These are phyloP conservation scores for Spinus pinus DNA, from an alignment of 2,797 vertebrate genomes.

Conservation along the genomic window DNA sequence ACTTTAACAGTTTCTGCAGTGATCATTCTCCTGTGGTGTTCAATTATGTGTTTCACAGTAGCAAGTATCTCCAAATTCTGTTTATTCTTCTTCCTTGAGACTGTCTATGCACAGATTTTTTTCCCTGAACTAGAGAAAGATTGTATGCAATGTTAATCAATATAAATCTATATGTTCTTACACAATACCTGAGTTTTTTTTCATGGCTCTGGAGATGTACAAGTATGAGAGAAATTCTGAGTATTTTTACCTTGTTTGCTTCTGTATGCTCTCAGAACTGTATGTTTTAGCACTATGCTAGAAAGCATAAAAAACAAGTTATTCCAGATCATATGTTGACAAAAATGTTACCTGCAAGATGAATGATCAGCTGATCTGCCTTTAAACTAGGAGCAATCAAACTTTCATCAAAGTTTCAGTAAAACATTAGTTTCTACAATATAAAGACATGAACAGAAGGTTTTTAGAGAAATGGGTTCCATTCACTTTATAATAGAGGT, in stretches of 20 bases:
- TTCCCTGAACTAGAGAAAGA: not conserved
- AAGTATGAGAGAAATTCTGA: not conserved
- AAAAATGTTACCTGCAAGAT: not conserved
- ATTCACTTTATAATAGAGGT: not conserved
- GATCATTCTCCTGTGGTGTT: not conserved
- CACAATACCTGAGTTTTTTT: not conserved
- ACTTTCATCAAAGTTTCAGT: not conserved
- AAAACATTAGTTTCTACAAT: not conserved
- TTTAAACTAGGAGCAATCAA: not conserved
- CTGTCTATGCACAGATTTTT: not conserved
- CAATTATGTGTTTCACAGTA: constrained; percentile 21
- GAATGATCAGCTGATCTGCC: not conserved
- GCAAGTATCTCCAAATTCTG: not conserved
- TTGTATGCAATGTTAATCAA: not conserved
- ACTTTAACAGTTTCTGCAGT: not conserved
- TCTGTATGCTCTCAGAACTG: not conserved
- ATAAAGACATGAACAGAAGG: not conserved
- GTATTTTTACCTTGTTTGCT: not conserved
- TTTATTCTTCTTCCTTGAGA: constrained; percentile 8
- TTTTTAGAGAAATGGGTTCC: not conserved
- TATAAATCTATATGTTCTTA: not conserved
- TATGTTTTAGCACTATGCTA: not conserved
- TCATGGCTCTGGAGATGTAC: not conserved
- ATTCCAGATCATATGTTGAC: not conserved
- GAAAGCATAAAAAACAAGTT: not conserved